These are phyloP conservation scores for Sclerurus mexicanus DNA, from an alignment of 2,113 vertebrate genomes.

Conservation along the genomic window DNA sequence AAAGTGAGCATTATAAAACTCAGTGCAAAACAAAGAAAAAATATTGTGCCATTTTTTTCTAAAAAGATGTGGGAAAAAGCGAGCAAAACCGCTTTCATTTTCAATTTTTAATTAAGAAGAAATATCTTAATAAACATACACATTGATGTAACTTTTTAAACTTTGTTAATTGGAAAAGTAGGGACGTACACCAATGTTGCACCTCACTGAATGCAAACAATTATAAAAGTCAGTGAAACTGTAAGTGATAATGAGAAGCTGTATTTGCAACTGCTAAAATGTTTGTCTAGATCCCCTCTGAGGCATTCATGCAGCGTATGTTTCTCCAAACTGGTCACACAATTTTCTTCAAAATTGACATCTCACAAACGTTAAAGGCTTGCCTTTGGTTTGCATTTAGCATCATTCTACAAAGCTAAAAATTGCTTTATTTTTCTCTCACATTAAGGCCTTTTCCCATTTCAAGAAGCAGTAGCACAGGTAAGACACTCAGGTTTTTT, in stretches of 20 bases:
- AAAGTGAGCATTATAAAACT: background rate
- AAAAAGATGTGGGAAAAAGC: background rate
- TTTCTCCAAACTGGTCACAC: background rate
- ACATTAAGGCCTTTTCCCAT: background rate
- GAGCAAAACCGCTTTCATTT: background rate
- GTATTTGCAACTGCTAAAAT: background rate
- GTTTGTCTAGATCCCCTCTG: background rate
- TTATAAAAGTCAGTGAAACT: background rate
- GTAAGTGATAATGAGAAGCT: background rate
- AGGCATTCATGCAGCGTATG: background rate
- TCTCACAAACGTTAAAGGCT: background rate
- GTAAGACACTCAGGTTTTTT: background rate
- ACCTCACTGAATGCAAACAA: background rate
- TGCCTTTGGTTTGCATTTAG: background rate
- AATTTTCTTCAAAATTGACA: background rate
- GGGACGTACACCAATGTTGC: background rate
- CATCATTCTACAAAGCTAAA: background rate
- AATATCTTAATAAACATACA: slow-evolving; percentile 19
- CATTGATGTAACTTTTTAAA: background rate
- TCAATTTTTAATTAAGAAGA: slow-evolving; percentile 18
- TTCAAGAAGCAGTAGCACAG: background rate
- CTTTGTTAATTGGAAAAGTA: slow-evolving; percentile 12
- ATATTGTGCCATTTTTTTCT: background rate
- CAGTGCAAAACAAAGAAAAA: background rate
- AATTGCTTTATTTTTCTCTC: background rate